Percentiles rank a stretch among this genome's conserved stretches.
phyloP scores from a whole-genome alignment of 1,140 invertebrate genomes.

The Thaumetopoea pityocampa region DNA sequence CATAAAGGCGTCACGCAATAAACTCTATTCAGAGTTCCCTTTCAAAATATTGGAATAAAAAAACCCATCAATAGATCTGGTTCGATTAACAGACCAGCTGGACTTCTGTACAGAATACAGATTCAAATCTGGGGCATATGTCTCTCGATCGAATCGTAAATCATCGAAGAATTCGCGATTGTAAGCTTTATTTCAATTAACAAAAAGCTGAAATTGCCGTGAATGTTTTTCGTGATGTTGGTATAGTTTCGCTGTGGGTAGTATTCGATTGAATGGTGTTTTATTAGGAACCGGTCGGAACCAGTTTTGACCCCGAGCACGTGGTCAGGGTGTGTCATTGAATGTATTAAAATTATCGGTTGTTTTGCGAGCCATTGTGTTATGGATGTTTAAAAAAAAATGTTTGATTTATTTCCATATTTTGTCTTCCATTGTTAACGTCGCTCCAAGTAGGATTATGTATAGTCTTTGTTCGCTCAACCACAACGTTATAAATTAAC shows the following conservation, averaged over 20 bases:
- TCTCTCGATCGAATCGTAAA: conserved; percentile 7
- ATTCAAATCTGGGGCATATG: conserved; percentile 12
- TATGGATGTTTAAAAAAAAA: conserved; percentile 23
- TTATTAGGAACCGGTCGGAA: conserved; percentile 61
- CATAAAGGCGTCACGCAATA: conserved; percentile 8
- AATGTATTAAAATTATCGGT: conserved; percentile 58
- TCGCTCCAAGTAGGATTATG: no score
- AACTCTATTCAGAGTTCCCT: conserved; percentile 12
- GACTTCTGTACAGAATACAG: conserved; percentile 28
- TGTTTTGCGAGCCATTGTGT: conserved; percentile 46
- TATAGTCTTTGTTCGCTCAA: no score
- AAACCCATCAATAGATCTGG: conserved; percentile 52
- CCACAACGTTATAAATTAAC: no score
- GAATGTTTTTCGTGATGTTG: conserved; percentile 10
- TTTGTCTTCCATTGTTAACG: conserved; percentile 3
- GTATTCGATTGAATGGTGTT: conserved; percentile 62
- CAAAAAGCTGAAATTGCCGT: conserved; percentile 23
- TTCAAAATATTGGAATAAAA: conserved; percentile 33
- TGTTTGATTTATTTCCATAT: conserved; percentile 38
- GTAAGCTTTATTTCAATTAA: conserved; percentile 10
- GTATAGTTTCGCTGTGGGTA: conserved; percentile 23
- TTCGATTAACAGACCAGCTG: conserved; percentile 55
- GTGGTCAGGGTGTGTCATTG: conserved; percentile 58
- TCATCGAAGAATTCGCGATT: conserved; percentile 18
- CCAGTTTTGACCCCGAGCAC: conserved; percentile 57